Evolutionary conservation across 2,888 invertebrate genomes (phyloP).

Genomic region (Acrocyrtus sp.): DNA sequence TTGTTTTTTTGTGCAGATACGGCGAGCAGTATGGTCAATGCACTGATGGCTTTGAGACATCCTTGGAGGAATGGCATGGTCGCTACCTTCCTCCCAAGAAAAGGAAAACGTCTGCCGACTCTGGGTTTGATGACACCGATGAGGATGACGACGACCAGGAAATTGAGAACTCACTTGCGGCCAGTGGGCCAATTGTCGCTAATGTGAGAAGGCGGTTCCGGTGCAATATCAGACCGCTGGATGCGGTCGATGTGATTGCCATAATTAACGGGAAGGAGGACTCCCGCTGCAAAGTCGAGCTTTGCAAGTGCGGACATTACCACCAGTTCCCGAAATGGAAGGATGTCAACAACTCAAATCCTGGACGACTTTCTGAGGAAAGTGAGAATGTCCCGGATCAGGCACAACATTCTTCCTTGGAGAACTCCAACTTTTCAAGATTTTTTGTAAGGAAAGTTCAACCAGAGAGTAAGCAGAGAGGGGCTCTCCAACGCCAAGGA

Average conservation of each 20-base stretch:
- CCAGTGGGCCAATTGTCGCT: not conserved
- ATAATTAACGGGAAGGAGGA: slow-evolving; percentile 52
- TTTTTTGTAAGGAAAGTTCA: not conserved
- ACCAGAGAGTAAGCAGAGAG: not conserved
- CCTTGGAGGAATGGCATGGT: slow-evolving; percentile 14
- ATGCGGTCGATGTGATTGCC: slow-evolving; percentile 43
- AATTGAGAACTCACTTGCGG: slow-evolving; percentile 21
- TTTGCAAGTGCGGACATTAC: slow-evolving; percentile 50
- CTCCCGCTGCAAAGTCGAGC: slow-evolving; percentile 31
- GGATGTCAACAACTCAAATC: slow-evolving; percentile 24
- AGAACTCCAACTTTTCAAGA: not conserved
- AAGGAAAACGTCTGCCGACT: slow-evolving; percentile 49
- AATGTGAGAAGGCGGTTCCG: not conserved
- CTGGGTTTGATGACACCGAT: slow-evolving; percentile 46
- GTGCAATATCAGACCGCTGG: slow-evolving; percentile 39
- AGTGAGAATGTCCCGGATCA: slow-evolving; percentile 22
- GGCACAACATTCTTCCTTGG: not conserved
- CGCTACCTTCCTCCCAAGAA: slow-evolving; percentile 38
- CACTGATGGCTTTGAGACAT: slow-evolving; percentile 9
- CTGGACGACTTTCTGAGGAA: not conserved
- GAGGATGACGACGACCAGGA: slow-evolving; percentile 23
- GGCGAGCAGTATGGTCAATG: slow-evolving; percentile 23
- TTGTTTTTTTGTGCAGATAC: slow-evolving; percentile 11
- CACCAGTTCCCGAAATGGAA: slow-evolving; percentile 53
- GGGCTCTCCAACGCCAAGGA: slow-evolving; percentile 14